A percentile compares a stretch with the other conserved stretches of the same genome.
phyloP scores from a whole-genome alignment of 2,113 vertebrate genomes.

The Lonchura striata region DNA sequence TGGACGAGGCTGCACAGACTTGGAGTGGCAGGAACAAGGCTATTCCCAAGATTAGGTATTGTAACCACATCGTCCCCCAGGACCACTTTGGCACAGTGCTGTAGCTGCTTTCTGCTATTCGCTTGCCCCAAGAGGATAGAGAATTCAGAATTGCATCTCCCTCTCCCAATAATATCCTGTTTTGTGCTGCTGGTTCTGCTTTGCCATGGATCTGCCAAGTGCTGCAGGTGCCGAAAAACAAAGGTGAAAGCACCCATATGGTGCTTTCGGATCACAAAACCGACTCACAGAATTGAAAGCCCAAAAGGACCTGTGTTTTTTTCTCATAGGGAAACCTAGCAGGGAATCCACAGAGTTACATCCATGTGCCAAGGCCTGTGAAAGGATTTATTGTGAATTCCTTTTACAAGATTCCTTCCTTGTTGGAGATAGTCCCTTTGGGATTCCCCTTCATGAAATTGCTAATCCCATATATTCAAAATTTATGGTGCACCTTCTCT shows the following conservation, averaged over 20 bases:
- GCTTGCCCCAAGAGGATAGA: not conserved
- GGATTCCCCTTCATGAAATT: constrained; percentile 28
- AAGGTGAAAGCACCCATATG: constrained; percentile 53
- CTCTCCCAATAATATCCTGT: not conserved
- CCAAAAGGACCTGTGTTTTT: not conserved
- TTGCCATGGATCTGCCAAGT: constrained; percentile 7
- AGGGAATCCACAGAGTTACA: not conserved
- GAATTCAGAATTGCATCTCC: not conserved
- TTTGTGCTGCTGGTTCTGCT: constrained; percentile 1
- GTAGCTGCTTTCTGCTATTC: constrained; percentile 31
- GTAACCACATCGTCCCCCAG: not conserved
- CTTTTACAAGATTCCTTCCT: constrained; percentile 55
- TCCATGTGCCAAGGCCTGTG: not conserved
- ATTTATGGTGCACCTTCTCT: constrained; percentile 22
- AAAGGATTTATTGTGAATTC: constrained; percentile 41
- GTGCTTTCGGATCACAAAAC: not conserved
- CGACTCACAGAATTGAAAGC: not conserved
- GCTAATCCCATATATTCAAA: constrained; percentile 45
- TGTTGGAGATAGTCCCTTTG: not conserved
- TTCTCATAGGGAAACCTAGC: not conserved
- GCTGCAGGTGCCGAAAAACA: constrained; percentile 48
- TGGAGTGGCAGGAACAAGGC: not conserved
- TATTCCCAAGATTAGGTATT: constrained; percentile 14
- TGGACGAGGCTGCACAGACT: not conserved
- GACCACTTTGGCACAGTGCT: not conserved